These are phyloP conservation scores for Latrodectus geometricus DNA, from an alignment of 1,140 invertebrate species.

Conservation along the genomic window DNA sequence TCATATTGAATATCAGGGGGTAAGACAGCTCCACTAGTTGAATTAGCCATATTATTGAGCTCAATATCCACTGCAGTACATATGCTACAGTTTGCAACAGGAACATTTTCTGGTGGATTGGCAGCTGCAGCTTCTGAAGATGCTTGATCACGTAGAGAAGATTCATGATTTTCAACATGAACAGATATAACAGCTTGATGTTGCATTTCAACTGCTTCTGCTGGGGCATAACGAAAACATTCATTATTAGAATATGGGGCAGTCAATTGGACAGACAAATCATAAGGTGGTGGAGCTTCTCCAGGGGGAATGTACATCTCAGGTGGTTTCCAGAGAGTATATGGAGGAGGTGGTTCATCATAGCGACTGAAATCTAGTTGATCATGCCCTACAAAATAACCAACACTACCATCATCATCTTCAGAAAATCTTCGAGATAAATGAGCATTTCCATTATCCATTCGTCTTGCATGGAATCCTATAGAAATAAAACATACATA, in stretches of 20 bases:
- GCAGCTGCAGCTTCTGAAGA: neutral
- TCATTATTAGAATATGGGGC: slow-evolving; percentile 28
- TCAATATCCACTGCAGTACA: slow-evolving; percentile 50
- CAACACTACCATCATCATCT: slow-evolving; percentile 63
- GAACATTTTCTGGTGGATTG: neutral
- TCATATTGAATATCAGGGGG: slow-evolving; percentile 59
- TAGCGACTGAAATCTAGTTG: slow-evolving; percentile 63
- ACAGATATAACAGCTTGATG: slow-evolving; percentile 34
- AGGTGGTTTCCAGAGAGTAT: slow-evolving; percentile 66
- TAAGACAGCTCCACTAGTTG: slow-evolving; percentile 19
- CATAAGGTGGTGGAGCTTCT: slow-evolving; percentile 66
- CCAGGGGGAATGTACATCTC: slow-evolving; percentile 65
- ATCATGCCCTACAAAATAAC: slow-evolving; percentile 63
- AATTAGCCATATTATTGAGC: slow-evolving; percentile 36
- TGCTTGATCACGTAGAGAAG: neutral
- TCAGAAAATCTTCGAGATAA: slow-evolving; percentile 55
- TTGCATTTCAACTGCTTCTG: slow-evolving; percentile 1
- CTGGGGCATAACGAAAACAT: slow-evolving; percentile 23
- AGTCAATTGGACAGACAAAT: slow-evolving; percentile 58
- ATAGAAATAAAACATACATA: neutral
- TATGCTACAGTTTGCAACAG: slow-evolving; percentile 45
- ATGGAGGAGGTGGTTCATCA: slow-evolving; percentile 65
- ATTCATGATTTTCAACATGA: slow-evolving; percentile 47
- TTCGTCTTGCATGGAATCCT: slow-evolving; percentile 60
- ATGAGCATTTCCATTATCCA: slow-evolving; percentile 58